These are phyloP conservation scores for Nomada fabriciana DNA, from an alignment of 2,888 invertebrate genomes.

Conservation along the genomic window DNA sequence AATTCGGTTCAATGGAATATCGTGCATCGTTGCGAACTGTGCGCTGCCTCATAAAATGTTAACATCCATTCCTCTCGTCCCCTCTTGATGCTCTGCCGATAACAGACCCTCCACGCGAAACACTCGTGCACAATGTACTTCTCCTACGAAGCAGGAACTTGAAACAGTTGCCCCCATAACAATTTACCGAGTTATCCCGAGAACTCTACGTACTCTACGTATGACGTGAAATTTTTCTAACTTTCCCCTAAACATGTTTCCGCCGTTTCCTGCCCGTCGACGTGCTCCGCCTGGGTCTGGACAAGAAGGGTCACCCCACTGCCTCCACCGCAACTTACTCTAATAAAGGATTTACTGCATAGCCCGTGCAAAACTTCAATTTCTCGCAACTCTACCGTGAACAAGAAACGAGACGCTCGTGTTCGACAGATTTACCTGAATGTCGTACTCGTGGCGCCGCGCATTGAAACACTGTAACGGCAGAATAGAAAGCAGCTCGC, in stretches of 20 bases:
- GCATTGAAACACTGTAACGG: background rate
- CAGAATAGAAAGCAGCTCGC: background rate
- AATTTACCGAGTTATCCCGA: constrained; percentile 34
- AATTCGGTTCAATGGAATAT: constrained; percentile 40
- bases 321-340: background rate
- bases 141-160: background rate
- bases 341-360: constrained; percentile 25
- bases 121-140: constrained; percentile 22
- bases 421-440: constrained; percentile 3
- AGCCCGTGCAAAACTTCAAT: background rate
- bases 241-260: constrained; percentile 1
- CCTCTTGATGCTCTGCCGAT: constrained; percentile 44
- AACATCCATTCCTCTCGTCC: constrained; percentile 36
- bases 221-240: constrained; percentile 38
- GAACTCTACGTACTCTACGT: constrained; percentile 2
- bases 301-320: background rate
- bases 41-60: constrained; percentile 48
- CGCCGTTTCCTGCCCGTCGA: background rate
- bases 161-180: constrained; percentile 20
- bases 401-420: background rate
- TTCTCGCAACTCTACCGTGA: background rate
- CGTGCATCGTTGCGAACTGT: constrained; percentile 31
- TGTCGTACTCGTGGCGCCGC: background rate
- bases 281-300: no score
- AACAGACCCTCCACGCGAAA: constrained; percentile 32